Percentiles rank a stretch among this genome's conserved stretches.
Evolutionary conservation across 2,888 invertebrate genomes (phyloP).

Genomic region (Drosophila cracens): DNA sequence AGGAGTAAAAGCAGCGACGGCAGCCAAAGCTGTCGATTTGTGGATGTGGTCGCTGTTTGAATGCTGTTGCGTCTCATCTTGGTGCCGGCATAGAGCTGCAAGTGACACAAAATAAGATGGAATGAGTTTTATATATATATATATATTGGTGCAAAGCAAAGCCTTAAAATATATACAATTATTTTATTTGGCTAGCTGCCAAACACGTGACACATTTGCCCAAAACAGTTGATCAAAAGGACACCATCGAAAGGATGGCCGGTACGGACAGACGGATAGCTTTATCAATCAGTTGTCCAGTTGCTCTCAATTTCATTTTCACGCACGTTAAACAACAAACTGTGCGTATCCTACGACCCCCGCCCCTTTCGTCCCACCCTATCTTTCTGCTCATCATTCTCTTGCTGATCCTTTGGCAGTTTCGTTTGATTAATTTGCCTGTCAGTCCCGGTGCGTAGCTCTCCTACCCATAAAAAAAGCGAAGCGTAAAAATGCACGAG

Average conservation of each 20-base stretch:
- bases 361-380: not conserved
- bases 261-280: slow-evolving; percentile 12
- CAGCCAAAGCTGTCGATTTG: slow-evolving; percentile 43
- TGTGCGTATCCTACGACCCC: slow-evolving; percentile 42
- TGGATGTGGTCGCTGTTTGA: slow-evolving; percentile 52
- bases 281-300: slow-evolving; percentile 75
- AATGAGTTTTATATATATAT: not conserved
- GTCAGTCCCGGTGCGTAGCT: slow-evolving; percentile 40
- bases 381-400: slow-evolving; percentile 35
- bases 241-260: not conserved
- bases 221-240: slow-evolving; percentile 8
- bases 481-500: slow-evolving; percentile 44
- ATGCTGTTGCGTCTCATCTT: slow-evolving; percentile 73
- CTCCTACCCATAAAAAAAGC: slow-evolving; percentile 29
- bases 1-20: slow-evolving; percentile 48
- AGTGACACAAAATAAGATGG: not conserved
- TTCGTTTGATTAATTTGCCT: slow-evolving; percentile 79
- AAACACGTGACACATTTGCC: not conserved
- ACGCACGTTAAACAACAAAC: slow-evolving; percentile 73
- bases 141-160: not conserved
- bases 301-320: slow-evolving; percentile 76
- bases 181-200: slow-evolving; percentile 33
- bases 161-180: not conserved
- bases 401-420: slow-evolving; percentile 70
- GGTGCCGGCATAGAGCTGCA: slow-evolving; percentile 64